A percentile compares a stretch with the other conserved stretches of the same genome.
phyloP scores from a whole-genome alignment of 2,113 vertebrate species.

The Ictidomys tridecemlineatus region DNA sequence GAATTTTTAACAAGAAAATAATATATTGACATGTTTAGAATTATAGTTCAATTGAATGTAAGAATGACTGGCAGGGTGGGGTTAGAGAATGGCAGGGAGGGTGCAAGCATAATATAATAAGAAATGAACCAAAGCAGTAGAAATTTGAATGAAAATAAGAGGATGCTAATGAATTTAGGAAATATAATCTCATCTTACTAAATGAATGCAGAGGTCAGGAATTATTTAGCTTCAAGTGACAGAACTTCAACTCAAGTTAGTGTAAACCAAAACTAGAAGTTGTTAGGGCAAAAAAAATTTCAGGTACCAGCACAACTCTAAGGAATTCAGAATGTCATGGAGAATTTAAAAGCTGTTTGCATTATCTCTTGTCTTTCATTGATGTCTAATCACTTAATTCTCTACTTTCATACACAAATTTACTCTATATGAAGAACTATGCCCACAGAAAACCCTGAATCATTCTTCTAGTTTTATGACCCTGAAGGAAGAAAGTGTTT shows the following conservation, averaged over 20 bases:
- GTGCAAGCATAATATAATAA: not conserved
- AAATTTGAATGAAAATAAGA: not conserved
- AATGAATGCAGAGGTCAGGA: constrained; percentile 6
- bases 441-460: not conserved
- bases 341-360: not conserved
- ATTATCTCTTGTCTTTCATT: not conserved
- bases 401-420: not conserved
- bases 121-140: not conserved
- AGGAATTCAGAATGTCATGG: not conserved
- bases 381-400: constrained; percentile 39
- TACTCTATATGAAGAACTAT: not conserved
- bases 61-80: not conserved
- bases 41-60: not conserved
- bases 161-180: not conserved
- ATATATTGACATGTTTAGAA: not conserved
- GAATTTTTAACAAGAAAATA: constrained; percentile 30
- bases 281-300: not conserved
- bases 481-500: not conserved
- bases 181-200: not conserved
- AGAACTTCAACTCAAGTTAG: not conserved
- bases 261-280: not conserved
- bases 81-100: not conserved
- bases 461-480: not conserved
- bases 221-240: not conserved
- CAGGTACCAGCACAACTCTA: not conserved